A percentile compares a stretch with the other conserved stretches of the same genome.
These are phyloP conservation scores for Pygmarrhopalites habei DNA, from an alignment of 1,140 invertebrate genomes.

Conservation along the genomic window DNA sequence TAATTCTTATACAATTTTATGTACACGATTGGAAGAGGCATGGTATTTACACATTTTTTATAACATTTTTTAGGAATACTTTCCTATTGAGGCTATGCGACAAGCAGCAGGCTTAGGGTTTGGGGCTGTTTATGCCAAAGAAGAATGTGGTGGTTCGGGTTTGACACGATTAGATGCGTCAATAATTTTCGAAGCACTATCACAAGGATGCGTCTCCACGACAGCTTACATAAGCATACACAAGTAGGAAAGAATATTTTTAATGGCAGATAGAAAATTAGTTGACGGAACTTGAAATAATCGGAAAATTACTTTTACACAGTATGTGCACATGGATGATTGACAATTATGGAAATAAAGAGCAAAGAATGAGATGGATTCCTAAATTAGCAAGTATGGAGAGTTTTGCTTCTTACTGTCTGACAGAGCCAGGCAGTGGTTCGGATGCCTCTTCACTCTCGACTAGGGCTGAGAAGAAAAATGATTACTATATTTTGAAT, in stretches of 20 bases:
- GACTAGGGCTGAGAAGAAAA: slow-evolving; percentile 47
- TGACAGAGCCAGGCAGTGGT: slow-evolving; percentile 53
- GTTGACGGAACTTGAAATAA: too few relatives aligned
- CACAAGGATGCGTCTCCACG: slow-evolving; percentile 54
- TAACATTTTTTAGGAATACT: slow-evolving; percentile 43
- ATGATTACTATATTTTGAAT: slow-evolving; percentile 50
- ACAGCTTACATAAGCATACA: slow-evolving; percentile 59
- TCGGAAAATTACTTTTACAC: too few relatives aligned
- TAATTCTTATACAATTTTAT: slow-evolving; percentile 34
- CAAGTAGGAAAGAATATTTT: slow-evolving; percentile 46
- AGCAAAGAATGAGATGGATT: slow-evolving; percentile 81
- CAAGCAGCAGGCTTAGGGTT: slow-evolving; percentile 53
- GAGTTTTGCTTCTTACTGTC: slow-evolving; percentile 55
- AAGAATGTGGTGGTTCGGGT: slow-evolving; percentile 54
- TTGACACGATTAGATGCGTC: slow-evolving; percentile 53
- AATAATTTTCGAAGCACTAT: slow-evolving; percentile 57
- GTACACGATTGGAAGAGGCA: neutral
- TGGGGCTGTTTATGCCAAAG: slow-evolving; percentile 53
- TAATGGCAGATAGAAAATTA: too few relatives aligned
- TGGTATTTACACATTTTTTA: slow-evolving; percentile 1
- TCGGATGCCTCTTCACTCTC: slow-evolving; percentile 48
- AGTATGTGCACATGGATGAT: slow-evolving; percentile 65
- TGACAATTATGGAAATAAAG: slow-evolving; percentile 69
- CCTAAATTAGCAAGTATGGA: slow-evolving; percentile 67
- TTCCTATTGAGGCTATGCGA: slow-evolving; percentile 45